Conservation (phyloP, 2,888 invertebrate genomes). For the Gandaritis pyraliata region DNA sequence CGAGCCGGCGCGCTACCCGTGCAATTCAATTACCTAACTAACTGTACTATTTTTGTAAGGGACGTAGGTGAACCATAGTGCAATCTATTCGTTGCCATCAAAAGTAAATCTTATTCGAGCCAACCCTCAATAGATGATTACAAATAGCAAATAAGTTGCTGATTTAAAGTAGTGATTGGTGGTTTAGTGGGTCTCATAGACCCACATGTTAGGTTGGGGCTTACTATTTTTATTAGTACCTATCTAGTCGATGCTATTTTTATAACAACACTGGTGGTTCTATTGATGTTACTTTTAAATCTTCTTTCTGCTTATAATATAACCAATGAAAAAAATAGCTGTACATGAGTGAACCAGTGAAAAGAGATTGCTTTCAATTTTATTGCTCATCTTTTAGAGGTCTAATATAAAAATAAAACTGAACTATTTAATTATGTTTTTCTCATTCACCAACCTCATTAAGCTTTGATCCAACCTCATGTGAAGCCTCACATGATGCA, state of each 20-base stretch:
- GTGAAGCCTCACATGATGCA: constrained; percentile 31
- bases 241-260: background rate
- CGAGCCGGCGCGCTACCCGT: constrained; percentile 62
- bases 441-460: constrained; percentile 22
- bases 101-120: background rate
- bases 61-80: constrained; percentile 3
- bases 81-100: background rate
- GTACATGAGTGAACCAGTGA: background rate
- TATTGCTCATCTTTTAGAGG: too few species aligned
- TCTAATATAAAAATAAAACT: too few species aligned
- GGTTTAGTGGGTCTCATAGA: background rate
- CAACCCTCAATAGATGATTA: background rate
- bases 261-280: background rate
- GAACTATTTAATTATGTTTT: constrained; percentile 14
- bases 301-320: too few species aligned
- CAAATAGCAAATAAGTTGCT: background rate
- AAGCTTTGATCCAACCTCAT: constrained; percentile 28
- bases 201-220: background rate
- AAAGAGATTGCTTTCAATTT: too few species aligned
- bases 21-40: constrained; percentile 74
- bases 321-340: background rate
- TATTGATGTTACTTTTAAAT: too few species aligned
- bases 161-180: constrained; percentile 6
- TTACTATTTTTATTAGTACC: background rate
- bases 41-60: constrained; percentile 42